These are phyloP conservation scores for Palythoa caribaeorum DNA, from an alignment of 92 coral and sea anemone species.

Conservation along the genomic window DNA sequence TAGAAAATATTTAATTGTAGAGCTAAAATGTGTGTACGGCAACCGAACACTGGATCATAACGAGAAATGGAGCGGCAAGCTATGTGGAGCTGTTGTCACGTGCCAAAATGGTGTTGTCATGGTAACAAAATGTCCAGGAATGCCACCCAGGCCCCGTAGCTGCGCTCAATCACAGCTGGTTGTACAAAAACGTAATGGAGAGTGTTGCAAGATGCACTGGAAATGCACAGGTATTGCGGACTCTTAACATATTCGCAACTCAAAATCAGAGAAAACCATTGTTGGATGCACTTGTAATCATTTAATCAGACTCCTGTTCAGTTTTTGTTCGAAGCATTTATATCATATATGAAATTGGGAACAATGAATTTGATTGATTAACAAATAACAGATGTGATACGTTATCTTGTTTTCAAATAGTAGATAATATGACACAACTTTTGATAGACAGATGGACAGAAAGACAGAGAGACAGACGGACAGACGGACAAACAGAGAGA, in stretches of 20 bases:
- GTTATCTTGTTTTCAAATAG: too few relatives aligned
- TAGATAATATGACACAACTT: too few relatives aligned
- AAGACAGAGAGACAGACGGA: too few relatives aligned
- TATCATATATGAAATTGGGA: too few relatives aligned
- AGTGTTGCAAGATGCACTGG: slow-evolving; percentile 87
- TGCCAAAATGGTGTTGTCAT: slow-evolving; percentile 75
- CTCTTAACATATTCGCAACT: background rate
- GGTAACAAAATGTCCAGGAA: slow-evolving; percentile 77
- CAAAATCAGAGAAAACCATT: too few relatives aligned
- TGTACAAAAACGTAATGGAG: slow-evolving; percentile 73
- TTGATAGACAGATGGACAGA: too few relatives aligned
- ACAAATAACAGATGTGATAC: too few relatives aligned
- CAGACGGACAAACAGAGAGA: background rate
- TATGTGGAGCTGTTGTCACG: slow-evolving; percentile 84
- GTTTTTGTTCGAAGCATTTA: too few relatives aligned
- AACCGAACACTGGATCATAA: slow-evolving; percentile 78
- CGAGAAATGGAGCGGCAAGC: slow-evolving; percentile 87
- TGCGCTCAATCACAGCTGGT: slow-evolving; percentile 75
- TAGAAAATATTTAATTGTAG: slow-evolving; percentile 37
- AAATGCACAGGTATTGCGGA: slow-evolving; percentile 70
- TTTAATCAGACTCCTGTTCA: too few relatives aligned
- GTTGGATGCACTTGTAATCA: too few relatives aligned
- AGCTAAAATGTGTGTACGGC: slow-evolving; percentile 81
- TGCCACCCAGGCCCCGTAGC: slow-evolving; percentile 80
- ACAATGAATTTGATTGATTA: too few relatives aligned